Conservation (phyloP, 2,113 vertebrate species). For the Arenaria interpres region DNA sequence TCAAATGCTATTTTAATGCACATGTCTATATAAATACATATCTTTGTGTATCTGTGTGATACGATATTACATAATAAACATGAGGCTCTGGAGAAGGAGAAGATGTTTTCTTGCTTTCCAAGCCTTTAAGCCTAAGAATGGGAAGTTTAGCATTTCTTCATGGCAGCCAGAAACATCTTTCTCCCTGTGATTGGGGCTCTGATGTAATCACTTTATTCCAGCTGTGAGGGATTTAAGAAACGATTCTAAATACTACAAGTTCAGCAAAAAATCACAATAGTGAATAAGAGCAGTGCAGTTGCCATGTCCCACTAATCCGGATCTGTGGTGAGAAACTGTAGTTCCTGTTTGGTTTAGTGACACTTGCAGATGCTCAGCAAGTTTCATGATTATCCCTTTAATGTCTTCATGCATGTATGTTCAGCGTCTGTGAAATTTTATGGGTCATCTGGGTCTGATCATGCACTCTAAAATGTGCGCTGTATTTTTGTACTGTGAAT, state of each 20-base stretch:
- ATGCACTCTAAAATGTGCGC: not conserved
- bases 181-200: not conserved
- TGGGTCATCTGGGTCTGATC: constrained; percentile 13
- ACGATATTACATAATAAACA: not conserved
- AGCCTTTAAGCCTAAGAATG: constrained; percentile 16
- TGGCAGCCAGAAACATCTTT: constrained; percentile 13
- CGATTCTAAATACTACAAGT: not conserved
- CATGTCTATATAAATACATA: not conserved
- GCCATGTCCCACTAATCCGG: not conserved
- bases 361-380: constrained; percentile 14
- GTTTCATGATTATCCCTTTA: constrained; percentile 1
- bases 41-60: not conserved
- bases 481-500: not conserved
- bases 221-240: constrained; percentile 11
- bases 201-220: constrained; percentile 44
- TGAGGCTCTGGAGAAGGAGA: not conserved
- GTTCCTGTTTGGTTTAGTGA: constrained; percentile 13
- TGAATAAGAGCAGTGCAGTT: not conserved
- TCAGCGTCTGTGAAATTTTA: constrained; percentile 10
- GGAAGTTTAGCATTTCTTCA: not conserved
- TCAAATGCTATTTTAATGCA: not conserved
- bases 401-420: not conserved
- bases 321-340: not conserved
- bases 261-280: constrained; percentile 2
- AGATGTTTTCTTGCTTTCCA: not conserved